Evolutionary conservation across 2,888 invertebrate species (phyloP).

Genomic region (Cantharis nigra): DNA sequence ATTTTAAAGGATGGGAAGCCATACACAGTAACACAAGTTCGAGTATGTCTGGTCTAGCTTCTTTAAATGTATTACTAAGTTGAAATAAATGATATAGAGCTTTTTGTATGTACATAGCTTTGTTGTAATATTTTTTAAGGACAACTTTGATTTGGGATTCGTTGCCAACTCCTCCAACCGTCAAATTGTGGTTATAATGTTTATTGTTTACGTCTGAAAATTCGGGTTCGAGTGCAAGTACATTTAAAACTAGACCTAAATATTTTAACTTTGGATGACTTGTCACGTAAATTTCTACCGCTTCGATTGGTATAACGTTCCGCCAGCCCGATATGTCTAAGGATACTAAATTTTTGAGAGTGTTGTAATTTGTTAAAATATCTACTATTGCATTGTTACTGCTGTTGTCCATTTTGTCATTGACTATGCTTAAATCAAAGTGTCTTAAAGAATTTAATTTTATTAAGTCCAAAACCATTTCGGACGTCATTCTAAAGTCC

Average conservation of each 20-base stretch:
- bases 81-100: slow-evolving; percentile 68
- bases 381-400: slow-evolving; percentile 52
- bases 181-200: slow-evolving; percentile 38
- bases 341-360: slow-evolving; percentile 62
- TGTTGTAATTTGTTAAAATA: slow-evolving; percentile 56
- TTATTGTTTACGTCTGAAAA: slow-evolving; percentile 40
- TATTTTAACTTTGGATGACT: slow-evolving; percentile 47
- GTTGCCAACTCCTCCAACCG: slow-evolving; percentile 45
- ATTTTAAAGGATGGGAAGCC: slow-evolving; percentile 58
- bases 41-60: slow-evolving; percentile 66
- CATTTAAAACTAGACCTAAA: slow-evolving; percentile 49
- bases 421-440: slow-evolving; percentile 50
- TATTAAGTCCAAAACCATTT: slow-evolving; percentile 40
- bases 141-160: slow-evolving; percentile 57
- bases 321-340: slow-evolving; percentile 66
- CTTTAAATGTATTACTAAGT: slow-evolving; percentile 54
- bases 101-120: slow-evolving; percentile 68
- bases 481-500: slow-evolving; percentile 41
- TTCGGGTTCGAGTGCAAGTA: slow-evolving; percentile 44
- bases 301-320: slow-evolving; percentile 37
- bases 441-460: slow-evolving; percentile 44
- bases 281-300: slow-evolving; percentile 42
- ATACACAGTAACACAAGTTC: slow-evolving; percentile 60
- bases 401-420: slow-evolving; percentile 43
- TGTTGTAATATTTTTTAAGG: slow-evolving; percentile 61